These are phyloP conservation scores for Rhea americana DNA, from an alignment of 2,113 vertebrate species.

Conservation along the genomic window DNA sequence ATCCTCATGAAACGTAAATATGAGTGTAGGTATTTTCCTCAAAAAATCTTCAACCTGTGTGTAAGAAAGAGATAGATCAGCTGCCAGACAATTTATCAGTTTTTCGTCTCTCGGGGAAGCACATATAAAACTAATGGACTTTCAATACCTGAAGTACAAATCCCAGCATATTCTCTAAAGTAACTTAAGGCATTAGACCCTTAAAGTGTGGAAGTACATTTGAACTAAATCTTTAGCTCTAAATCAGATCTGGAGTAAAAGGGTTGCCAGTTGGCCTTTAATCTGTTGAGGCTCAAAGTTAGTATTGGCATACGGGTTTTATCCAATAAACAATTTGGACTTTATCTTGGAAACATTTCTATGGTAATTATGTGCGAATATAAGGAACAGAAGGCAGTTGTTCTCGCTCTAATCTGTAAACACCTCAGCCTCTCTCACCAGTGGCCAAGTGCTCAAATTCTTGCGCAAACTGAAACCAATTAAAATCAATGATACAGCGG, in stretches of 20 bases:
- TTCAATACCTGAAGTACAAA: neutral
- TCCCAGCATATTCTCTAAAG: neutral
- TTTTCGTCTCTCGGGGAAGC: neutral
- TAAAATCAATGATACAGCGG: neutral
- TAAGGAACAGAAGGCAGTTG: neutral
- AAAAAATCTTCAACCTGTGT: constrained; percentile 84
- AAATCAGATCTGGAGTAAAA: neutral
- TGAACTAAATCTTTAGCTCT: neutral
- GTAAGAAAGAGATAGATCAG: neutral
- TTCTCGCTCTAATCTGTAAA: neutral
- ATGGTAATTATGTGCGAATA: neutral
- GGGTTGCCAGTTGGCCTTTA: neutral
- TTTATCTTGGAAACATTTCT: neutral
- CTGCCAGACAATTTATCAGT: neutral
- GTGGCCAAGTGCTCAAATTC: neutral
- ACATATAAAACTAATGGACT: neutral
- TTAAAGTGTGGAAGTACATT: neutral
- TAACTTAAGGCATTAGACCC: neutral
- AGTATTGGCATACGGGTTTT: neutral
- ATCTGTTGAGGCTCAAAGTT: neutral
- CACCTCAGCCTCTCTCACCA: neutral
- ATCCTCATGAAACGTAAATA: constrained; percentile 72
- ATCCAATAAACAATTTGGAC: constrained; percentile 14
- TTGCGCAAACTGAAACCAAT: neutral
- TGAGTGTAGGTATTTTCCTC: constrained; percentile 77